Conservation (phyloP, 2,797 vertebrate genomes). For the Sylvilagus floridanus region DNA sequence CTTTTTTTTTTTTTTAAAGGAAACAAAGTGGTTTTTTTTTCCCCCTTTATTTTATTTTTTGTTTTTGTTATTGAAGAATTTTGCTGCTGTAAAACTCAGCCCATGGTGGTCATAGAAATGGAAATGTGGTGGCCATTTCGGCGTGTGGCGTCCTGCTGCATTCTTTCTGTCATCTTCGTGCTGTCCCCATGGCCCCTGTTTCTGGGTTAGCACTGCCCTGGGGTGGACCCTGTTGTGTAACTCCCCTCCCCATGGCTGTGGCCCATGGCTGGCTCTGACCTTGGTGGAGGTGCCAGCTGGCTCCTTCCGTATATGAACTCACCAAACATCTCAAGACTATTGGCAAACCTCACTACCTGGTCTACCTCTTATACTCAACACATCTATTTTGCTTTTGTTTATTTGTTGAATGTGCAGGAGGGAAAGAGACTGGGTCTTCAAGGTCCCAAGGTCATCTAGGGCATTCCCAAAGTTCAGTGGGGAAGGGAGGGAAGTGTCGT, state of each 20-base stretch:
- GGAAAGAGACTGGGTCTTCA: background rate
- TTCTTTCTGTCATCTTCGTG: background rate
- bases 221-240: background rate
- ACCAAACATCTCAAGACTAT: background rate
- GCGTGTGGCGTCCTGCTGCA: rapidly evolving
- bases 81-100: conserved; percentile 52
- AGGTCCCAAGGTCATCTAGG: background rate
- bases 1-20: conserved; percentile 66
- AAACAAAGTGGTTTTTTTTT: conserved; percentile 47
- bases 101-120: conserved; percentile 51
- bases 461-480: background rate
- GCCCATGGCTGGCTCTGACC: background rate
- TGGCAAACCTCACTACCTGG: background rate
- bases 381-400: background rate
- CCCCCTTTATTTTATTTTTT: background rate
- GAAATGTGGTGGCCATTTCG: background rate
- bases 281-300: background rate
- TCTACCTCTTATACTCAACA: background rate
- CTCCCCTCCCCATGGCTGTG: background rate
- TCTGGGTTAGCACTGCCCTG: background rate
- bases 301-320: background rate
- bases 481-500: too few relatives aligned
- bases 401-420: conserved; percentile 6
- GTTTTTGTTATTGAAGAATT: conserved; percentile 29
- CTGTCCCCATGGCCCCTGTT: rapidly evolving